These are phyloP conservation scores for Alfaro cultratus DNA, from an alignment of 2,797 vertebrate genomes.

Conservation along the genomic window DNA sequence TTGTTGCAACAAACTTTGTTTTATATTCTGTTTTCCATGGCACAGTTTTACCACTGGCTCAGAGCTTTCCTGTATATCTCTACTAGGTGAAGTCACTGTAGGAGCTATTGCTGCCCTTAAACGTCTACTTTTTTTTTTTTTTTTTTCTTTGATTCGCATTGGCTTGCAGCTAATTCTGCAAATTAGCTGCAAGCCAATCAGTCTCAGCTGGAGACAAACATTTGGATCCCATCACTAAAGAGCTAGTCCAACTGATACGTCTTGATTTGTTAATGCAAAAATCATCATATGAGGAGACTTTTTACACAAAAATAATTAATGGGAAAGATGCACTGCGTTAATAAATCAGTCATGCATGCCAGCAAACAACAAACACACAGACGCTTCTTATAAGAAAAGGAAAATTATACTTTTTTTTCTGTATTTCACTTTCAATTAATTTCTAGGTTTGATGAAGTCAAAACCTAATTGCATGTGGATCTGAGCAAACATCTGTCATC, in stretches of 20 bases:
- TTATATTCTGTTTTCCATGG: neutral
- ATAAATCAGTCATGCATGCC: constrained; percentile 40
- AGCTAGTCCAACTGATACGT: constrained; percentile 6
- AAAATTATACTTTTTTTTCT: constrained; percentile 54
- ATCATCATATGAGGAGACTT: constrained; percentile 17
- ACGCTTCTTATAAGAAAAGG: constrained; percentile 39
- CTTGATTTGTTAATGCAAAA: constrained; percentile 33
- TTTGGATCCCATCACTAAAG: neutral
- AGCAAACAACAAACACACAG: constrained; percentile 41
- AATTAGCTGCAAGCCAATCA: neutral
- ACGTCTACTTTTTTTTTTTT: neutral
- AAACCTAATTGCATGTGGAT: constrained; percentile 77
- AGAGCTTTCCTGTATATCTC: neutral
- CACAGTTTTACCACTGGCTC: neutral
- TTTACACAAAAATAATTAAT: constrained; percentile 39
- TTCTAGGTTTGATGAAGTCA: constrained; percentile 80
- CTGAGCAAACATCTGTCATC: constrained; percentile 83
- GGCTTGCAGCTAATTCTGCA: neutral
- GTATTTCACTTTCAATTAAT: constrained; percentile 81
- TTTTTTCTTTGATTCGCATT: neutral
- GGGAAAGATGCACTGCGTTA: constrained; percentile 30
- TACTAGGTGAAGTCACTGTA: neutral
- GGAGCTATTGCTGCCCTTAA: neutral
- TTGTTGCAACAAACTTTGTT: neutral
- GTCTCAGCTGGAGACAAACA: neutral